A percentile compares a stretch with the other conserved stretches of the same genome.
phyloP scores from a whole-genome alignment of 23 tunicate genomes.

The Styela clava region DNA sequence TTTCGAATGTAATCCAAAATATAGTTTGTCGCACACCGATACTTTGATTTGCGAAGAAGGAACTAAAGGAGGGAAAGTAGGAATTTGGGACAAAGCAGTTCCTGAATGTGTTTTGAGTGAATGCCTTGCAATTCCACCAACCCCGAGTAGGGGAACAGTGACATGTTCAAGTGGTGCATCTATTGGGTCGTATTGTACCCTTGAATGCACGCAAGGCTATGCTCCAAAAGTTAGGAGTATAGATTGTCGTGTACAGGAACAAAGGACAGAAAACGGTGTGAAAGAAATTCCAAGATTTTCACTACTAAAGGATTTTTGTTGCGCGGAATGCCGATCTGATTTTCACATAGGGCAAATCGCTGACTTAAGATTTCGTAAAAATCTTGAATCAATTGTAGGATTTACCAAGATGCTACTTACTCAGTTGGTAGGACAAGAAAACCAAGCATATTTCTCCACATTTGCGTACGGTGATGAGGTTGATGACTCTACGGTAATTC shows the following conservation, averaged over 20 bases:
- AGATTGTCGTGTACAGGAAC: neutral
- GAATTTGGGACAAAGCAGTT: slow-evolving; percentile 10
- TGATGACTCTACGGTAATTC: neutral
- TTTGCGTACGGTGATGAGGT: slow-evolving; percentile 5
- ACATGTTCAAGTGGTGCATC: neutral
- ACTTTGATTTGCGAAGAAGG: slow-evolving; percentile 4
- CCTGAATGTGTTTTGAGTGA: slow-evolving; percentile 26
- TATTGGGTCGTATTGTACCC: slow-evolving; percentile 15
- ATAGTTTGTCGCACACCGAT: slow-evolving; percentile 2
- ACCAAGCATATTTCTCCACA: slow-evolving; percentile 5
- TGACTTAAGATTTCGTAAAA: neutral
- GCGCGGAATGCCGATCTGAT: slow-evolving; percentile 17
- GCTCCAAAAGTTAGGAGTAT: slow-evolving; percentile 8
- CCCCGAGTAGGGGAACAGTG: slow-evolving; percentile 13
- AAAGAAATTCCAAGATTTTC: neutral
- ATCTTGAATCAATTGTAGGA: neutral
- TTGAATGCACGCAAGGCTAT: slow-evolving; percentile 12
- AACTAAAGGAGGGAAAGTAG: neutral
- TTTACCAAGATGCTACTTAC: slow-evolving; percentile 7
- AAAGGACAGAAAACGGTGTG: neutral
- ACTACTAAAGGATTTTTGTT: slow-evolving; percentile 6
- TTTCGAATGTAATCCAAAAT: slow-evolving; percentile 19
- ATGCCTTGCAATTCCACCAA: slow-evolving; percentile 1
- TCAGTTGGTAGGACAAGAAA: neutral
- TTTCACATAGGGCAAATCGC: neutral